Conservation (phyloP, 2,113 vertebrate genomes). For the Myotis yumanensis region DNA sequence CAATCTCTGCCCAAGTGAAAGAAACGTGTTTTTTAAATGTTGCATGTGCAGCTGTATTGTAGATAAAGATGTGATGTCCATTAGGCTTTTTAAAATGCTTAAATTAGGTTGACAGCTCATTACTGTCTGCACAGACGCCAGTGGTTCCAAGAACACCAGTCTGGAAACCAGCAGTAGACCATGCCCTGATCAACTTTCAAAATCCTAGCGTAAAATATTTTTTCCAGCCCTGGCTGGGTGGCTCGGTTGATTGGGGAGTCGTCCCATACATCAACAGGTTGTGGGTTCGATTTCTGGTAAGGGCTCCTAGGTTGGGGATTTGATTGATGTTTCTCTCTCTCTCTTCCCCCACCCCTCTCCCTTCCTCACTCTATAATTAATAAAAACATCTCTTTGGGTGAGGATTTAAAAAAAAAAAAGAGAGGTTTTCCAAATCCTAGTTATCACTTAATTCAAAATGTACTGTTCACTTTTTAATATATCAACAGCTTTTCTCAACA, state of each 20-base stretch:
- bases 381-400: neutral
- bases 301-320: neutral
- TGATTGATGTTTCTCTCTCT: neutral
- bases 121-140: neutral
- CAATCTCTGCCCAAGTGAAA: neutral
- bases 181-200: neutral
- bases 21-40: constrained; percentile 9
- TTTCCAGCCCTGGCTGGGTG: neutral
- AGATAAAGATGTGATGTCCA: neutral
- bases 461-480: neutral
- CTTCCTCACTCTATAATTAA: neutral
- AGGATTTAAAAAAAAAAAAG: neutral
- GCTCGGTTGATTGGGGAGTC: neutral
- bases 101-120: neutral
- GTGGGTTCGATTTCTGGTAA: neutral
- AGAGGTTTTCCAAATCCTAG: neutral
- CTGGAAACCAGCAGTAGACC: neutral
- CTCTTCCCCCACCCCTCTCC: too few species aligned
- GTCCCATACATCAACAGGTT: neutral
- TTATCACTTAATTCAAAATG: neutral
- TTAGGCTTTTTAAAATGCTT: neutral
- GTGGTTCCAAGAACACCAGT: neutral
- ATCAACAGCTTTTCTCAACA: neutral
- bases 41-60: neutral
- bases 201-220: neutral